Base-by-base conservation (phyloP, 2,888 invertebrate genomes). In the Nycteola revayana region DNA sequence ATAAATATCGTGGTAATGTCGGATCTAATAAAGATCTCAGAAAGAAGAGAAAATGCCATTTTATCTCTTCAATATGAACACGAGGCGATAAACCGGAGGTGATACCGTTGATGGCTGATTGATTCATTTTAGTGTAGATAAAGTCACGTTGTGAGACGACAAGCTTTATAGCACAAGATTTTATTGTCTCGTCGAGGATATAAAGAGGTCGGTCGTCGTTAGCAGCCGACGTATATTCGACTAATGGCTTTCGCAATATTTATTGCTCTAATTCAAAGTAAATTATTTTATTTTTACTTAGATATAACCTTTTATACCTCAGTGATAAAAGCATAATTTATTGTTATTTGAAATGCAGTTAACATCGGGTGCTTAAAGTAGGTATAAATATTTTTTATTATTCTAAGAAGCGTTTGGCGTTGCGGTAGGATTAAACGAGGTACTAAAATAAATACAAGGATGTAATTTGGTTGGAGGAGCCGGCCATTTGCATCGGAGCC, bases 91-190 rank as follows among this genome's bases (percentile, higher is more conserved):
- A 73, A 66, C 49, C 53, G 60, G 56, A 57, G 67, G 60, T 61
- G 14, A 59, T 52, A 51, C 46, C 42, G 60, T 71, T 75, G 72
- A 74, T 70, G 60, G 64, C 49, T 71, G 78, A 80, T 75, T 81
- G 80, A 81, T 80, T 80, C 71, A 79, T 78, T 75, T 71, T 65
- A 65, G 59, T 65, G 62, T 52, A 66, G 71, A 77, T 75, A 77
- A 71, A 75, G 68, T 66, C 70, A 62, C 72, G 66, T 63, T 56
- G 53, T 34, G 45, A 56, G 59, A 46, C 59, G 63, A 61, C 63
- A 49, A 45, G 52, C 51, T 75, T 79, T 79, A 78, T 60, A 56
- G 66, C 61, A 43, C 42, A 49, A 59, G 66, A 61, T 73, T 80
- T 80, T 80, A 80, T 75, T 80, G 75, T 75, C 68, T 68, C 60